A percentile compares a stretch with the other conserved stretches of the same genome.
phyloP scores from a whole-genome alignment of 2,797 vertebrate species.

The Micrastur ruficollis region DNA sequence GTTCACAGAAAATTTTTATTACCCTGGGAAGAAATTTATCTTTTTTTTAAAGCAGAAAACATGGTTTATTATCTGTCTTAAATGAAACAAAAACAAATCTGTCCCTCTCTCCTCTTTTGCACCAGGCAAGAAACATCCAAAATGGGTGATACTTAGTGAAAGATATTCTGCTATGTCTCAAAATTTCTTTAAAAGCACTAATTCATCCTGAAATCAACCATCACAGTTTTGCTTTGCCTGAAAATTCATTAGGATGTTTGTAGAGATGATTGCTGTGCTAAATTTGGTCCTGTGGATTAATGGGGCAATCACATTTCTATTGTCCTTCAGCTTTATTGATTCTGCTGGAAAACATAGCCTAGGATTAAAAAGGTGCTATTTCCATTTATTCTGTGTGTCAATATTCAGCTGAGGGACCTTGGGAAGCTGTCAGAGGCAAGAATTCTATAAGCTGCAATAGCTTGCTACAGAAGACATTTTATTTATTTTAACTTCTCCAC shows the following conservation, averaged over 20 bases:
- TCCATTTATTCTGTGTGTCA: background rate
- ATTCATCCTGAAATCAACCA: background rate
- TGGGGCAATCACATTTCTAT: background rate
- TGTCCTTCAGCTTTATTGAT: background rate
- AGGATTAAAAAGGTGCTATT: background rate
- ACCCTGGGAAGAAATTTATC: background rate
- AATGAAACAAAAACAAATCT: background rate
- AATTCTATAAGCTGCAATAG: background rate
- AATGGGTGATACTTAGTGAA: background rate
- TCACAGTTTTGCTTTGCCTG: background rate
- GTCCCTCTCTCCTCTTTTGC: background rate
- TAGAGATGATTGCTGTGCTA: background rate
- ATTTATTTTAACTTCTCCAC: slow-evolving; percentile 37
- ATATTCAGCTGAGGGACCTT: background rate
- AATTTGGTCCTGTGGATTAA: background rate
- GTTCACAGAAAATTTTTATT: slow-evolving; percentile 41
- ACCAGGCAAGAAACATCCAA: background rate
- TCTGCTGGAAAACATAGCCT: background rate
- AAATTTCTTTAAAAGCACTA: background rate
- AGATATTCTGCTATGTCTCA: background rate
- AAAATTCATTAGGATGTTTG: background rate
- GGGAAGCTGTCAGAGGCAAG: background rate
- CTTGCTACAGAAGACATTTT: slow-evolving; percentile 7
- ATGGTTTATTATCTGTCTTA: background rate
- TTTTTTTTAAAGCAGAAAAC: background rate